Evolutionary conservation across 64 coral and sea anemone species (phyloP).

Genomic region (Trachythela sp.): DNA sequence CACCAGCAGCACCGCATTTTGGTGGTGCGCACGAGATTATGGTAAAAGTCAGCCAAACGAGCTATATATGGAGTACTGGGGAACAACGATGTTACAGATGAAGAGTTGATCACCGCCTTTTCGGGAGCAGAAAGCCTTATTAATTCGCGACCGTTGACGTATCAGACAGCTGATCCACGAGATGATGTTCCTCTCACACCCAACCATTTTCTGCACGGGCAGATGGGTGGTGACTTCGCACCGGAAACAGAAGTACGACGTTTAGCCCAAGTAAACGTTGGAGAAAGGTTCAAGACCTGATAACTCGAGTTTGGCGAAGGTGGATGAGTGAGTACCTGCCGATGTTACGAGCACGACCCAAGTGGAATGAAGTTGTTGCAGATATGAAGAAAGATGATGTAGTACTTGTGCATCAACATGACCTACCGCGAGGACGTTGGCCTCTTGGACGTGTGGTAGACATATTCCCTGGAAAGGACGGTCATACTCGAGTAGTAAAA

Average conservation of each 20-base stretch:
- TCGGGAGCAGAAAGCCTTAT: conserved; percentile 33
- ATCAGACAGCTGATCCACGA: conserved; percentile 32
- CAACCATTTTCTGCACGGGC: conserved; percentile 50
- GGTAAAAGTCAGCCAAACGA: conserved; percentile 53
- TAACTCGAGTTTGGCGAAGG: conserved; percentile 22
- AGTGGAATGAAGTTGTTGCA: conserved; percentile 22
- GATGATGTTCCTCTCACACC: conserved; percentile 39
- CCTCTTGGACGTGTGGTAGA: conserved; percentile 14
- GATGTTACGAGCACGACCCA: not conserved
- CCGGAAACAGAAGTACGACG: conserved; percentile 4
- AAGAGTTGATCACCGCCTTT: conserved; percentile 34
- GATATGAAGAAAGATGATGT: conserved; percentile 28
- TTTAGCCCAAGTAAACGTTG: conserved; percentile 24
- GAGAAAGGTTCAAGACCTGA: conserved; percentile 30
- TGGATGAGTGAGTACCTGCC: conserved; percentile 36
- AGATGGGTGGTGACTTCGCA: conserved; percentile 32
- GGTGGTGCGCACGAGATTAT: conserved; percentile 32
- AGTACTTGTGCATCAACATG: not conserved
- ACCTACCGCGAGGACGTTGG: conserved; percentile 28
- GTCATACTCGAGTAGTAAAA: conserved; percentile 15
- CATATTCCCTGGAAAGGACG: too few species aligned
- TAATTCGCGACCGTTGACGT: conserved; percentile 44
- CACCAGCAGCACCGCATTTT: conserved; percentile 17
- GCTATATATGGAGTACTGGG: conserved; percentile 47
- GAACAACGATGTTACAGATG: conserved; percentile 42